A percentile compares a stretch with the other conserved stretches of the same genome.
phyloP scores from a whole-genome alignment of 2,888 invertebrate genomes.

The Dyspetes luteomarginatus region DNA sequence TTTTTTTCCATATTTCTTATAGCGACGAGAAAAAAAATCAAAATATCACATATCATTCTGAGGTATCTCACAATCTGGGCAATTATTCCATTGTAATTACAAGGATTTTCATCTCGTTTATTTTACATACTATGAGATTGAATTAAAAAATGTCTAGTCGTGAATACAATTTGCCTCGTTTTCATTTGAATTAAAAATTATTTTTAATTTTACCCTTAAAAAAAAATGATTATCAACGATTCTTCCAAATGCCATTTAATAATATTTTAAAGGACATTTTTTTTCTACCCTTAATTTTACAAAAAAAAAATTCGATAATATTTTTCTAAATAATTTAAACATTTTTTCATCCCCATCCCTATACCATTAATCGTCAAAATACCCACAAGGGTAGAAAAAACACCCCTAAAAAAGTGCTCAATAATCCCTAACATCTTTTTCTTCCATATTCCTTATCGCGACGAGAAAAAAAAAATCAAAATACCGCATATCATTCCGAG shows the following conservation, averaged over 20 bases:
- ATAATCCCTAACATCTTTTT: background rate
- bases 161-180: too few relatives aligned
- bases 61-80: constrained; percentile 55
- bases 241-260: too few relatives aligned
- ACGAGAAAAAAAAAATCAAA: constrained; percentile 6
- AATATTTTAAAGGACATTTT: too few relatives aligned
- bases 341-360: background rate
- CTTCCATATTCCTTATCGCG: constrained; percentile 31
- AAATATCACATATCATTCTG: constrained; percentile 34
- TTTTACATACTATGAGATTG: constrained; percentile 18
- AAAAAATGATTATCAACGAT: too few relatives aligned
- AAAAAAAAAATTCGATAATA: too few relatives aligned
- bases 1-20: background rate
- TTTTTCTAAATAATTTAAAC: too few relatives aligned
- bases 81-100: constrained; percentile 55
- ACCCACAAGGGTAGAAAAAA: constrained; percentile 1
- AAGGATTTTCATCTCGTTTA: constrained; percentile 4
- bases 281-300: too few relatives aligned
- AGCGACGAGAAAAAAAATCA: background rate
- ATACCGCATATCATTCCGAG: constrained; percentile 37
- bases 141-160: too few relatives aligned
- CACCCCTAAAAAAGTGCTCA: background rate
- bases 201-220: too few relatives aligned
- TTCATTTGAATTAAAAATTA: too few relatives aligned
- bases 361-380: background rate